Evolutionary conservation across 2,797 vertebrate species (phyloP).

Genomic region (Discoglossus pictus): DNA sequence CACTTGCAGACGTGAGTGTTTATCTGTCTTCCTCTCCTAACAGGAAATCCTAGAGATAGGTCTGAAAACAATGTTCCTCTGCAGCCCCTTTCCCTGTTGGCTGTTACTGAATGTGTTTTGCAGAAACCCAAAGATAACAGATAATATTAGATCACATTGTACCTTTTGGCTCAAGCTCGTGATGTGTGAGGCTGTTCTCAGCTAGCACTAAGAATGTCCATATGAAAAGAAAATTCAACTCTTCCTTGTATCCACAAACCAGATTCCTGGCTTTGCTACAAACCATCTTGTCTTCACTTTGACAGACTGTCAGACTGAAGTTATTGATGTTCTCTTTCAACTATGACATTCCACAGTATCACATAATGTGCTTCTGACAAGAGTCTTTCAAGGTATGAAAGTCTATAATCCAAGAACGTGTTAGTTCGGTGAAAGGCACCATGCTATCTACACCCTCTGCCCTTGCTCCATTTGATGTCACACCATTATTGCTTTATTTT

Average conservation of each 20-base stretch:
- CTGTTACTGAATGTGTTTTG: constrained; percentile 33
- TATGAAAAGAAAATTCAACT: constrained; percentile 13
- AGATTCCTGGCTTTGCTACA: constrained; percentile 8
- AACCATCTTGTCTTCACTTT: constrained; percentile 22
- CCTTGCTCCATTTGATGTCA: no score
- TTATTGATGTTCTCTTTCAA: constrained; percentile 25
- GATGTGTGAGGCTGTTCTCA: constrained; percentile 17
- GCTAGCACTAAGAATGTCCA: constrained; percentile 18
- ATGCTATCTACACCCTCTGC: no score
- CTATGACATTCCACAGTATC: constrained; percentile 4
- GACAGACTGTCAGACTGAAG: constrained; percentile 22
- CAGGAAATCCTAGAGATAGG: constrained; percentile 51
- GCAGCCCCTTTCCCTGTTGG: constrained; percentile 33
- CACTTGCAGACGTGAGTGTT: constrained; percentile 31
- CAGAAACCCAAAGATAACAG: constrained; percentile 43
- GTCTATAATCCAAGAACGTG: no score
- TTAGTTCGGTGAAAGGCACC: no score
- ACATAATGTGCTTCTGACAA: constrained; percentile 1
- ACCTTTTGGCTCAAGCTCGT: constrained; percentile 34
- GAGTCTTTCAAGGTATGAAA: no score
- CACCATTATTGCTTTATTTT: no score
- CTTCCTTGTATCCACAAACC: constrained; percentile 4
- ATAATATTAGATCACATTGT: constrained; percentile 43
- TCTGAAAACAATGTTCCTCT: constrained; percentile 47
- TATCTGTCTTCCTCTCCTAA: constrained; percentile 48